Conservation (phyloP, 2,113 vertebrate species). For the Megaceryle torquata region DNA sequence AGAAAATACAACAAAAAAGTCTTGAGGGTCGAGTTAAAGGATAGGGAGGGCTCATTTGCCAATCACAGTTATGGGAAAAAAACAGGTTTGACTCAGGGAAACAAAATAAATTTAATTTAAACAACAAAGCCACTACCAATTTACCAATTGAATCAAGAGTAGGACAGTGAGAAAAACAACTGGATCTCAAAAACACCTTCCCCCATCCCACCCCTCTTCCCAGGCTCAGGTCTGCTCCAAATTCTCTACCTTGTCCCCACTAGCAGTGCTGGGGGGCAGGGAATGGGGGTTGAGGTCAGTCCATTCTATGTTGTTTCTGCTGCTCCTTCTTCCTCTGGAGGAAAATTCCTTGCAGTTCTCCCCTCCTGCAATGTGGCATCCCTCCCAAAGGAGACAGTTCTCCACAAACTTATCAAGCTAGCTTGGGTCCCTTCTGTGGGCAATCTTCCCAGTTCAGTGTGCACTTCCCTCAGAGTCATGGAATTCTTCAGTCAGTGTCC, state of each 20-base stretch:
- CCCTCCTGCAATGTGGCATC: background rate
- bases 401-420: background rate
- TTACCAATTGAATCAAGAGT: background rate
- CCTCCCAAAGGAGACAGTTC: background rate
- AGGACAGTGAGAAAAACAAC: background rate
- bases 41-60: background rate
- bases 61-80: background rate
- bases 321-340: background rate
- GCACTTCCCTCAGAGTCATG: background rate
- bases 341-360: background rate
- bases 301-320: background rate
- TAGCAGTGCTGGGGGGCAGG: background rate
- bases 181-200: background rate
- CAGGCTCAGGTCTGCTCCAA: background rate
- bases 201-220: background rate
- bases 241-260: background rate
- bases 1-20: background rate
- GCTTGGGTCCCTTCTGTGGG: background rate
- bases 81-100: background rate
- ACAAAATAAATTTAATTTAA: too few relatives aligned
- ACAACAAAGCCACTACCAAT: background rate
- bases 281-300: background rate
- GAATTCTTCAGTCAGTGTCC: background rate
- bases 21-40: background rate
- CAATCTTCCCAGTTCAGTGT: background rate